These are phyloP conservation scores for Epinotia brunnichana DNA, from an alignment of 2,888 invertebrate species.

Conservation along the genomic window DNA sequence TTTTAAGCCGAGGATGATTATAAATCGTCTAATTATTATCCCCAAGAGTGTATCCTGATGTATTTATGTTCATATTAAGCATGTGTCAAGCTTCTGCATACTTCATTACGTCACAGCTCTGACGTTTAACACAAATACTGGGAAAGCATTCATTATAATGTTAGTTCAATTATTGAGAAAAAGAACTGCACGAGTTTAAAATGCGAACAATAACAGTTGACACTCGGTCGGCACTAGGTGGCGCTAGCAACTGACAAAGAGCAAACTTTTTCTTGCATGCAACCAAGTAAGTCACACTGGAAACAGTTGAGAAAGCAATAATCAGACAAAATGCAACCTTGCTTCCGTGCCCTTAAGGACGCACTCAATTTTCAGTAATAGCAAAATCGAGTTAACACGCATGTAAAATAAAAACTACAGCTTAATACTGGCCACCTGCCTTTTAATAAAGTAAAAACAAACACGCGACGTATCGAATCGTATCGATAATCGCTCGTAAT, in stretches of 20 bases:
- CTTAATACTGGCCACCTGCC: slow-evolving; percentile 57
- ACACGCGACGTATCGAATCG: slow-evolving; percentile 71
- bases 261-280: slow-evolving; percentile 43
- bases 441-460: slow-evolving; percentile 54
- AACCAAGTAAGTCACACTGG: slow-evolving; percentile 20
- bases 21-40: slow-evolving; percentile 66
- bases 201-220: slow-evolving; percentile 27
- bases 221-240: slow-evolving; percentile 37
- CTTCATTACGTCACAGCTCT: slow-evolving; percentile 37
- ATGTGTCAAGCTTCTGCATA: slow-evolving; percentile 40
- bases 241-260: slow-evolving; percentile 35
- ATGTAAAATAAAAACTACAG: slow-evolving; percentile 42
- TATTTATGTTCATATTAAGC: slow-evolving; percentile 55
- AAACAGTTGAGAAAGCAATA: slow-evolving; percentile 10
- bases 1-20: slow-evolving; percentile 64
- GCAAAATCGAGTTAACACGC: slow-evolving; percentile 24
- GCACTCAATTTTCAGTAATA: background rate
- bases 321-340: slow-evolving; percentile 29
- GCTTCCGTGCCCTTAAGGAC: background rate
- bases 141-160: slow-evolving; percentile 12
- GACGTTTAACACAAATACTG: slow-evolving; percentile 5
- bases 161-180: background rate
- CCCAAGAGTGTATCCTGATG: slow-evolving; percentile 59
- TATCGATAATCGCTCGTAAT: slow-evolving; percentile 64
- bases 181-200: slow-evolving; percentile 6